Conservation (phyloP, 2,888 invertebrate species). For the Eucriotettix oculatus region DNA sequence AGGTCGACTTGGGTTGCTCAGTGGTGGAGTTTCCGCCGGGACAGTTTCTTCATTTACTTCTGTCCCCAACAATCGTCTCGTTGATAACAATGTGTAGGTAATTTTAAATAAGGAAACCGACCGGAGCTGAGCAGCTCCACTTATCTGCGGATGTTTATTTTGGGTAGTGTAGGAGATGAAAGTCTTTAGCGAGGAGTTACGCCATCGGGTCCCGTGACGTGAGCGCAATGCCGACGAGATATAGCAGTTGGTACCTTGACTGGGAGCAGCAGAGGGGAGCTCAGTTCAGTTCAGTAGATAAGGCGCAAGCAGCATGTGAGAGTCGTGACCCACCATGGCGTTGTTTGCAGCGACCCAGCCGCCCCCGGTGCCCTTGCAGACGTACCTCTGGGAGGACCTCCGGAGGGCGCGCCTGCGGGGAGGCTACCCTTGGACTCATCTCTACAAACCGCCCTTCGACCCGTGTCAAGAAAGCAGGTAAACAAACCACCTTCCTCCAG, state of each 20-base stretch:
- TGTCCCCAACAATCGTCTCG: too few relatives aligned
- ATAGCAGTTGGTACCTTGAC: too few relatives aligned
- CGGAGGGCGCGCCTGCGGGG: slow-evolving; percentile 50
- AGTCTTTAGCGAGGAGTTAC: neutral
- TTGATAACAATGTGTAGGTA: too few relatives aligned
- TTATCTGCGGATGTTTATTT: too few relatives aligned
- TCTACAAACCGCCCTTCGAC: slow-evolving; percentile 43
- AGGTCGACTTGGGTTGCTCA: too few relatives aligned
- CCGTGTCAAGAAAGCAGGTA: neutral
- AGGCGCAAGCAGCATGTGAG: neutral
- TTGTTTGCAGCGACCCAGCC: slow-evolving; percentile 3
- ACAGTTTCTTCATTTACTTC: too few relatives aligned
- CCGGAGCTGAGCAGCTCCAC: too few relatives aligned
- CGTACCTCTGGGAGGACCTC: slow-evolving; percentile 70
- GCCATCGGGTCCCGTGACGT: neutral
- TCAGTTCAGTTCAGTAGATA: neutral
- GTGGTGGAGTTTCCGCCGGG: too few relatives aligned
- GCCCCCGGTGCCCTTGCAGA: slow-evolving; percentile 56
- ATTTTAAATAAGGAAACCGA: too few relatives aligned
- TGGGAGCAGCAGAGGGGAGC: neutral
- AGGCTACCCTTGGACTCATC: slow-evolving; percentile 66
- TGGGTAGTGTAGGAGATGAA: too few relatives aligned
- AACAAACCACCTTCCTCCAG: too few relatives aligned
- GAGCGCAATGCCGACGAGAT: neutral
- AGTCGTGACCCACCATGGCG: neutral